Base-by-base conservation (phyloP, 2,113 vertebrate species). In the Otocyon megalotis region DNA sequence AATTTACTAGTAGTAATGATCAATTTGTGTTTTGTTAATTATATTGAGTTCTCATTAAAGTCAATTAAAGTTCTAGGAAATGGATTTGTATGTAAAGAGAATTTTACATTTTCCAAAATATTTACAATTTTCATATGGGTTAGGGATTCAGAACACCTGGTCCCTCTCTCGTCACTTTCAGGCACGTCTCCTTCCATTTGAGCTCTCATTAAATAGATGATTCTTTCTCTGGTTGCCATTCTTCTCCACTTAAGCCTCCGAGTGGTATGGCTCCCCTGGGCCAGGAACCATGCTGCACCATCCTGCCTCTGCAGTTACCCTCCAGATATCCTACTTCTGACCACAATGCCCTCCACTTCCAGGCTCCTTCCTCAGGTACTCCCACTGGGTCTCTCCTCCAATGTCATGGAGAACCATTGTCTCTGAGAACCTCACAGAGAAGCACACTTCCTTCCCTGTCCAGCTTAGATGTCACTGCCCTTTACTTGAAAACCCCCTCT, bases 21-120 rank as follows among this genome's bases (percentile, higher is more conserved):
- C 48, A 94, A 24, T 17, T 67, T 79, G 58, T 82, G 48, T n/a
- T 95, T 87, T 90, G n/a, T 81, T 63, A 58, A 56, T 84, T 62
- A 54, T 48, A 35, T 53, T 62, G 60, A 71, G 80, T 89, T 30
- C 17, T 43, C 12, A 30, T 10, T 77, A 77, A 71, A 85, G 28
- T 12, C 37, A 8, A 32, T 11, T 74, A 80, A 69, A 87, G 30
- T 13, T 72, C 63, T 90, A 71, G 74, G 86, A 92, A 84, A 92
- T 14, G 20, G 71, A 71, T 77, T 77, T 88, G 26, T 54, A 58
- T 48, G 17, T 74, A 24, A 62, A 93, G 30, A 81, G 56, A 11
- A 94, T 62, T 90, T 76, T 74, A 37, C 62, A 72, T 37, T 83
- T 92, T 82, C 81, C 15, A 37, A 90, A 92, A 63, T 91, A 69